Percentiles rank a stretch among this genome's conserved stretches.
Evolutionary conservation across 2,113 vertebrate genomes (phyloP).

Genomic region (Mustelus asterias): DNA sequence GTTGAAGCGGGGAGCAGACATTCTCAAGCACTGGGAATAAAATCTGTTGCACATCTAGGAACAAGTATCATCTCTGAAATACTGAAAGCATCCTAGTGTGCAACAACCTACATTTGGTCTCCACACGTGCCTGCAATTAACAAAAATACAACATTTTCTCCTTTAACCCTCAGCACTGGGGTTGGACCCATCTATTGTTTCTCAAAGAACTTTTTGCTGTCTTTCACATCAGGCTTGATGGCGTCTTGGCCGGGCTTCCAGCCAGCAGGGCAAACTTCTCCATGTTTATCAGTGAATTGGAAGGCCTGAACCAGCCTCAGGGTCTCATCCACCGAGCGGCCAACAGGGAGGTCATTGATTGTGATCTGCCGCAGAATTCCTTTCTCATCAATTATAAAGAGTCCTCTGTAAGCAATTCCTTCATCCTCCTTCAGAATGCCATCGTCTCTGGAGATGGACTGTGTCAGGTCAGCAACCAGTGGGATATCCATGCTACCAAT

Average conservation of each 20-base stretch:
- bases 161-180: neutral
- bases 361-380: slow-evolving; percentile 82
- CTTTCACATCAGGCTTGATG: slow-evolving; percentile 72
- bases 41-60: no score
- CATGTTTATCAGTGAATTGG: slow-evolving; percentile 74
- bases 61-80: neutral
- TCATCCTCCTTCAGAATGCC: slow-evolving; percentile 79
- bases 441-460: slow-evolving; percentile 66
- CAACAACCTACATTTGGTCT: neutral
- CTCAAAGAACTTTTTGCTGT: slow-evolving; percentile 79
- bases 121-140: neutral
- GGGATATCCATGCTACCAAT: slow-evolving; percentile 79
- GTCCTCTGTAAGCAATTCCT: slow-evolving; percentile 76
- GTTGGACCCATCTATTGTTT: slow-evolving; percentile 53
- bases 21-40: no score
- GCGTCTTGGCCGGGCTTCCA: slow-evolving; percentile 83
- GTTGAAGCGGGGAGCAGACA: no score
- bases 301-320: slow-evolving; percentile 82
- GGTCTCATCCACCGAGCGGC: slow-evolving; percentile 80
- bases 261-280: slow-evolving; percentile 77
- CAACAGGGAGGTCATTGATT: slow-evolving; percentile 81
- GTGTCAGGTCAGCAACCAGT: slow-evolving; percentile 72
- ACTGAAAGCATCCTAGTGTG: neutral
- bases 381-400: slow-evolving; percentile 82
- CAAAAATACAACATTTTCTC: neutral